Evolutionary conservation across 2,797 vertebrate genomes (phyloP), one percentile per base, ranked within the genome.

Genomic region (Loriculus beryllinus): DNA sequence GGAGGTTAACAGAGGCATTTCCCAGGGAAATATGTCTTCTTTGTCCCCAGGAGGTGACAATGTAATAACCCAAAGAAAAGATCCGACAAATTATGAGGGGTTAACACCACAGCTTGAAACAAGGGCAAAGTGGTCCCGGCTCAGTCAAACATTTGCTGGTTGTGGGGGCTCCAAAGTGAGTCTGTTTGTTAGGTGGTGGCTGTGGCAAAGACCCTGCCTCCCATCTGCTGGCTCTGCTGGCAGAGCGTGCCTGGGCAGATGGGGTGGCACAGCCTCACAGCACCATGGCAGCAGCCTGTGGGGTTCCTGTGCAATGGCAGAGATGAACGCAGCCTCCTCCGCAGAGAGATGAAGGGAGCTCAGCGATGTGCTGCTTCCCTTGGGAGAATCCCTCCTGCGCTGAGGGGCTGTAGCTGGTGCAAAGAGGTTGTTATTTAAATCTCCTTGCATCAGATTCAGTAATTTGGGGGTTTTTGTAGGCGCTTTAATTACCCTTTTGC

Each of bases 401-500:
- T 31, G 31, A 57, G 4, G 5, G 77, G 85, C 90, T 82, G 79
- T 63, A 63, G 76, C 82, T 74, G 59, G n/a, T 60, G 71, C 86
- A 42, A 45, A 56, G 80, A 78, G 62, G 52, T 80, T 11, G 28
- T 95, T 91, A 95, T 91, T 94, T 83, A 93, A 92, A 95, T 80
- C 78, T 67, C 77, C 51, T 81, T 26, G 49, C 86, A 62, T 65
- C 68, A 47, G 45, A 51, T 45, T 82, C 83, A 37, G 75, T 57
- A 17, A 37, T 82, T 56, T 23, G 33, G n/a, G 22, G n/a, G 9
- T 23, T n/a, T 76, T 37, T 23, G 7, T 23, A n/a, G 31, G 49
- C 1, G 2, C 47, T 74, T 86, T 89, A 86, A 91, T 86, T 80
- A 88, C 49, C 45, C 69, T 86, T 91, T 64, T 86, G 84, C 76